Evolutionary conservation across 2,888 invertebrate species (phyloP).

Genomic region (Arenicola marina): DNA sequence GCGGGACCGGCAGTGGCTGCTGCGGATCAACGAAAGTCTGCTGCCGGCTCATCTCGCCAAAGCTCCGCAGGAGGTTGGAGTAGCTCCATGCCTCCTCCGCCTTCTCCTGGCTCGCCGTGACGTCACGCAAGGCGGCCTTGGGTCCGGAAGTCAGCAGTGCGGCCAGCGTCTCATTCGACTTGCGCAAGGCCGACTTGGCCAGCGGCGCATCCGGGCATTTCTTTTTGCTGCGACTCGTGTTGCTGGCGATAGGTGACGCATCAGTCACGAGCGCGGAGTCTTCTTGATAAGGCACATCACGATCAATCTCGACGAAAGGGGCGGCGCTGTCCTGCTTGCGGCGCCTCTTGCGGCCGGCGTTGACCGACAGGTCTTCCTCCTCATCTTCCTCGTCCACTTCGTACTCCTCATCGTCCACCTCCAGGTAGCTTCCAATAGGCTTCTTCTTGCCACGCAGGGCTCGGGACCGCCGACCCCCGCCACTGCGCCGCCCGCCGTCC

Average conservation of each 20-base stretch:
- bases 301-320: not conserved
- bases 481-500: too few relatives aligned
- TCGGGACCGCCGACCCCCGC: too few relatives aligned
- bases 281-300: too few relatives aligned
- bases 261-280: not conserved
- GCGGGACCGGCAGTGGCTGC: not conserved
- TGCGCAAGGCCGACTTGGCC: not conserved
- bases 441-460: too few relatives aligned
- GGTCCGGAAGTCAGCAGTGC: too few relatives aligned
- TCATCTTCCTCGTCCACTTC: not conserved
- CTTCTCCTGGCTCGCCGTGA: not conserved
- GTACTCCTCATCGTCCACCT: not conserved
- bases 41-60: constrained; percentile 4
- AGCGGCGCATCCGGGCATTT: not conserved
- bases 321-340: not conserved
- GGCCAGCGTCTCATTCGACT: too few relatives aligned
- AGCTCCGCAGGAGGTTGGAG: not conserved
- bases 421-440: too few relatives aligned
- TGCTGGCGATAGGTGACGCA: not conserved
- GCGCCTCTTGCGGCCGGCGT: not conserved
- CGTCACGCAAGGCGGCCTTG: not conserved
- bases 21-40: not conserved
- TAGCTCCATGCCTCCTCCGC: not conserved
- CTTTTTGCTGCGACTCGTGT: not conserved
- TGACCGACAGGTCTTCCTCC: too few relatives aligned